Conservation (phyloP, 2,888 invertebrate genomes). For the Meiosimyza platycephala region DNA sequence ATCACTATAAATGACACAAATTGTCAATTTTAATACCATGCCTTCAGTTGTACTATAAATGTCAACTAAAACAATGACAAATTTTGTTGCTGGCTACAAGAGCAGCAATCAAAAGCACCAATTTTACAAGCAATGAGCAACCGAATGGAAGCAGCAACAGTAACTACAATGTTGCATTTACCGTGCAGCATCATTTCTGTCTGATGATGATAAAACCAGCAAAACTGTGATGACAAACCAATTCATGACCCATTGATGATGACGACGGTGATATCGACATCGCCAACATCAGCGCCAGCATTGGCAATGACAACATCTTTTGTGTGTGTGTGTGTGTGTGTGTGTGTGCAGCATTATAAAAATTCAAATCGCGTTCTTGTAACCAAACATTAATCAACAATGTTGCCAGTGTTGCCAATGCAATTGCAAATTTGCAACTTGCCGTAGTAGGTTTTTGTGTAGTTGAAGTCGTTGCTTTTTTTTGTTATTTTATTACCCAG, state of each 20-base stretch:
- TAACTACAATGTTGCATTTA: slow-evolving; percentile 5
- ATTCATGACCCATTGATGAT: slow-evolving; percentile 16
- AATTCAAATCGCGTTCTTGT: slow-evolving; percentile 26
- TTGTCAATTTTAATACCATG: too few species aligned
- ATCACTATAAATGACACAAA: too few species aligned
- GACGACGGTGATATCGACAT: neutral
- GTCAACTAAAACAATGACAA: too few species aligned
- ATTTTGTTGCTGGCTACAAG: too few species aligned
- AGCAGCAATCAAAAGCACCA: too few species aligned
- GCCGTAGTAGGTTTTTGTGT: neutral
- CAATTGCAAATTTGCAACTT: neutral
- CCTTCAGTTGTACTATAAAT: too few species aligned
- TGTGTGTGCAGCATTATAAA: slow-evolving; percentile 6
- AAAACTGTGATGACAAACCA: neutral
- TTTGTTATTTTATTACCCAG: too few species aligned
- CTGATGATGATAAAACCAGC: neutral
- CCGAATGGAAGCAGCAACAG: neutral
- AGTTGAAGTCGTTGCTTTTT: too few species aligned
- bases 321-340: too few species aligned
- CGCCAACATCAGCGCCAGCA: neutral
- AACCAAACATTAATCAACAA: slow-evolving; percentile 37
- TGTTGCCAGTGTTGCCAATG: slow-evolving; percentile 38
- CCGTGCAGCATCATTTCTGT: neutral
- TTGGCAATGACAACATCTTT: slow-evolving; percentile 14
- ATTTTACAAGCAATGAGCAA: too few species aligned